Base-by-base conservation (phyloP, 1,140 invertebrate species). In the Papilio aristodemus region DNA sequence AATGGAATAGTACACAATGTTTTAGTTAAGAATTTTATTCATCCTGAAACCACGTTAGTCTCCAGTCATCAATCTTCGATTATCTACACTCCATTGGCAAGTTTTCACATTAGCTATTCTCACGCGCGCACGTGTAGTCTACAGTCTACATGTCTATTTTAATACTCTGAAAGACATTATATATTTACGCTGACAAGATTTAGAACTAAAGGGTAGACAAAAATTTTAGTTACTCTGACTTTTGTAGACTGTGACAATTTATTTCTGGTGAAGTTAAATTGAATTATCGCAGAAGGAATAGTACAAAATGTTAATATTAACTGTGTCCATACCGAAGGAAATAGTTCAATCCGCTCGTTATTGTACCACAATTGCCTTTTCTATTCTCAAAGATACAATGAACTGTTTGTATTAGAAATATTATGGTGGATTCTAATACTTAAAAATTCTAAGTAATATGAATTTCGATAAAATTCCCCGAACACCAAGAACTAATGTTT, bases 11-110 rank as follows among this genome's bases (percentile, higher is more conserved):
- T 32, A 50, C 46, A 50, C 19, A 50, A 50, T 22, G 19, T 19
- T 22, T 50, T 4, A 32, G 27, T 32, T 50, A 50, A 38, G 13
- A 60, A 46, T 69, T 72, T 72, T 68, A 59, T 64, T 68, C 64
- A 58, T 66, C 50, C 60, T 50, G 25, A 64, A 59, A 68, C 66
- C 8, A 63, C 46, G 41, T 69, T 66, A 39, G 46, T 41, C 41
- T 41, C 32, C 32, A 41, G 59, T 38, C 63, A 72, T 77, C 71
- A 74, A 75, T 77, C 71, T 69, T 71, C 71, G 58, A 75, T 77
- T 75, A 77, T 54, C 37, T 60, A 70, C 73, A 73, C 69, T 63
- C 68, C 69, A 73, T 77, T 77, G 72, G 68, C 69, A 57, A 72
- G 37, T 62, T 66, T 66, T 66, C 63, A 46, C 63, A 66, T 66